Base-by-base conservation (phyloP, 1,140 invertebrate genomes). In the Aphelinus certus region DNA sequence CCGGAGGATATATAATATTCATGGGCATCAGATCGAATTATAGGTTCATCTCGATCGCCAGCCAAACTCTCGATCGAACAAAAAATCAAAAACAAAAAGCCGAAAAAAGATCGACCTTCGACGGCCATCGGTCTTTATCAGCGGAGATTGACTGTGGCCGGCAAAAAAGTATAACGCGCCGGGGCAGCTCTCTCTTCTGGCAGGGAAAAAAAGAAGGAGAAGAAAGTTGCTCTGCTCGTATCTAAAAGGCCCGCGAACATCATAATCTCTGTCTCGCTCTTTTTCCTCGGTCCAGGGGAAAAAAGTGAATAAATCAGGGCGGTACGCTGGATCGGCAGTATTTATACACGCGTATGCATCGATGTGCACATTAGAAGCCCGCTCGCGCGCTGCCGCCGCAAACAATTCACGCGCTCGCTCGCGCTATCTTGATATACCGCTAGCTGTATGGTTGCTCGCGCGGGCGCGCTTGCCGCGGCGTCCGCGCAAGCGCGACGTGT, bases 401-500 rank as follows among this genome's bases (percentile, higher is more conserved):
- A 46, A 48, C 53, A 46, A 47, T 45, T 48, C 55, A 57, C 26
- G 67, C 47, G 60, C 46, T 71, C 69, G 58, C 49, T 58, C 7
- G 63, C 63, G 63, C 63, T 71, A 71, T 71, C 69, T 7, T 9
- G 47, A 47, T 9, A 49, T 57, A 57, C 62, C 26, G 6, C 45
- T 42, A 1, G 55, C 26, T 64, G 49, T 62, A 49, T 65, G 64
- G 64, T 72, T 62, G 46, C 62, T 56, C 69, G 67, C 57, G n/a
- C 10, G 67, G 48, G n/a, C 10, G 26, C 26, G 26, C 26, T 26
- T 26, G 26, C 26, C 26, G 26, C 26, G 26, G 26, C 26, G 26
- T 26, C 26, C 26, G 26, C 26, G 26, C 26, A 26, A 26, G 26
- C 26, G 26, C 26, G 26, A 26, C 26, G 26, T 26, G 26, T 26